A percentile compares a stretch with the other conserved stretches of the same genome.
Conservation (phyloP, 2,113 vertebrate species). For the Donacobius atricapilla region DNA sequence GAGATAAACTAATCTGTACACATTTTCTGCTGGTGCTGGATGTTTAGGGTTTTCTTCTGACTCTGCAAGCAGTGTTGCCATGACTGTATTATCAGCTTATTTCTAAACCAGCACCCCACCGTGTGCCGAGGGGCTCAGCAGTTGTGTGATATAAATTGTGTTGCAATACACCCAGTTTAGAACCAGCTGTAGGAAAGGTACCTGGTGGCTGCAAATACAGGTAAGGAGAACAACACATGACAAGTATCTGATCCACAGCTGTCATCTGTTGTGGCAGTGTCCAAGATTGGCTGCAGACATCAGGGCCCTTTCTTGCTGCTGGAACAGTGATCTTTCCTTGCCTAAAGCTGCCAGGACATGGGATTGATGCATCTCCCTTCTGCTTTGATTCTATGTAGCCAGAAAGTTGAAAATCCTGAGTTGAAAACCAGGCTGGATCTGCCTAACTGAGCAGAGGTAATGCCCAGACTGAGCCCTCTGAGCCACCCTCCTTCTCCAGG, state of each 20-base stretch:
- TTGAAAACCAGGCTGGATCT: not conserved
- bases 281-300: not conserved
- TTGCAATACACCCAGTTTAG: not conserved
- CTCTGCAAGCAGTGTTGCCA: slow-evolving; percentile 26
- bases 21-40: slow-evolving; percentile 19
- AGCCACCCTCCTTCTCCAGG: not conserved
- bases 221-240: not conserved
- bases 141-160: not conserved
- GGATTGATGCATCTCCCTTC: not conserved
- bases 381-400: not conserved
- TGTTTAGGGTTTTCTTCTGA: not conserved
- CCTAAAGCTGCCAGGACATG: not conserved
- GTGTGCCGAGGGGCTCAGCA: not conserved
- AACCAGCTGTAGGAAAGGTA: not conserved
- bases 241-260: not conserved
- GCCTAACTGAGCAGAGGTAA: not conserved
- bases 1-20: slow-evolving; percentile 47
- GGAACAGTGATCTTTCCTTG: not conserved
- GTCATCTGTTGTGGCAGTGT: not conserved
- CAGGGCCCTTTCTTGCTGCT: not conserved
- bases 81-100: slow-evolving; percentile 1
- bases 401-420: not conserved
- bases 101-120: not conserved
- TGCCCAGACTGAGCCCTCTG: not conserved
- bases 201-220: not conserved